Base-by-base conservation (phyloP, 2,888 invertebrate species). In the Saturnia japonica region DNA sequence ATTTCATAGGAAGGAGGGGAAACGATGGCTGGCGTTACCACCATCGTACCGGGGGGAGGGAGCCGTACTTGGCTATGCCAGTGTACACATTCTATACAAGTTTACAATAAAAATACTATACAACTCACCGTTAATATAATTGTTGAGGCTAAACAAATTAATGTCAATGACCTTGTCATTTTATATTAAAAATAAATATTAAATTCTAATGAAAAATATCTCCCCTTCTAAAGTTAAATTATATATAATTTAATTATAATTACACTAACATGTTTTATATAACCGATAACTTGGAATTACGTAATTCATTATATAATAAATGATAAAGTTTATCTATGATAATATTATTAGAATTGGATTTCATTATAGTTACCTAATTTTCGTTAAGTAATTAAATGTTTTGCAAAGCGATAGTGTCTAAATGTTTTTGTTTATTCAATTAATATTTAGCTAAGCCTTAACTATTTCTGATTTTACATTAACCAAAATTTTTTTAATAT, bases 221-320 rank as follows among this genome's bases (percentile, higher is more conserved):
- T 3, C n/a, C 34, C 64, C 40, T 60, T 40, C 7, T 9, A 9
- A 64, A n/a, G 64, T 40, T 64, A 64, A 40, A 40, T 64, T 40
- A 40, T 9, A 34, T 64, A 12, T 40, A 64, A 40, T 64, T n/a
- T n/a, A 12, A 64, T 40, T 1, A 11, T 9, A 64, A 71, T 69
- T 60, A 54, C 54, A 22, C 14, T 70, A 72, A 77, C 74, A 75
- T 72, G 73, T 78, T 77, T 78, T 78, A 79, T 78, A 78, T 74
- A 74, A 40, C 47, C 57, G 42, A 57, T 42, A 67, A 76, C 76
- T 69, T 76, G 71, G 75, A 74, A 76, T 79, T 74, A 42, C 68
- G 72, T 43, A 74, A 74, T 69, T 64, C 51, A 47, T 68, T 67
- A 69, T 67, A 71, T 70, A 74, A 69, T 60, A 64, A 71, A 43